Percentiles rank a stretch among this genome's conserved stretches.
These are phyloP conservation scores for Drosophila incognita DNA, from an alignment of 2,888 invertebrate species.

Conservation along the genomic window DNA sequence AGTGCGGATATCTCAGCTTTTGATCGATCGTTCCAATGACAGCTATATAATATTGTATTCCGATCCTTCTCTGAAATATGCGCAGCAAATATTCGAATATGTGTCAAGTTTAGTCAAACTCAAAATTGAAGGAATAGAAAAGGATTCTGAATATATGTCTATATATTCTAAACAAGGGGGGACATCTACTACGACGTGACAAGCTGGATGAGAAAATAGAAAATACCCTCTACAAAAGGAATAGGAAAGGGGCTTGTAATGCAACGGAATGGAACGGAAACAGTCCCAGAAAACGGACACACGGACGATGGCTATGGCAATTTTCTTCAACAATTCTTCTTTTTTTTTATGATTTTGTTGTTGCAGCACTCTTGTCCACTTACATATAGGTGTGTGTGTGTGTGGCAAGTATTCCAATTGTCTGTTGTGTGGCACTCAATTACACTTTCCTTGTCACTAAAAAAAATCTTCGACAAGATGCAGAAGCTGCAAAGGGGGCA, in stretches of 20 bases:
- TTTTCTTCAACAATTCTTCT: constrained; percentile 47
- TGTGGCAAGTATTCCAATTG: constrained; percentile 63
- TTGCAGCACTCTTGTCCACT: constrained; percentile 41
- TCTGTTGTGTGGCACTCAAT: constrained; percentile 77
- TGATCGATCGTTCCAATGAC: neutral
- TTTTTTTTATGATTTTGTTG: constrained; percentile 22
- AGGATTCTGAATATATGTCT: too few relatives aligned
- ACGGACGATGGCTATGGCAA: constrained; percentile 48
- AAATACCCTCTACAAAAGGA: neutral
- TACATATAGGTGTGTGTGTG: constrained; percentile 12
- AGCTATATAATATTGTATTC: neutral
- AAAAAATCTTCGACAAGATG: constrained; percentile 64
- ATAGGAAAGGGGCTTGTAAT: constrained; percentile 10
- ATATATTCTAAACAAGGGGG: too few relatives aligned
- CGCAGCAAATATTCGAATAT: too few relatives aligned
- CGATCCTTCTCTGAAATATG: neutral
- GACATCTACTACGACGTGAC: neutral
- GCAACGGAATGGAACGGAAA: constrained; percentile 16
- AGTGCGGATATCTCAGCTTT: too few relatives aligned
- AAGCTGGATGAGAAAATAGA: neutral
- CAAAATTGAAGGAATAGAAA: too few relatives aligned
- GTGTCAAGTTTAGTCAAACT: too few relatives aligned
- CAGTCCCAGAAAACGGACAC: constrained; percentile 12
- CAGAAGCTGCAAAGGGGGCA: constrained; percentile 11
- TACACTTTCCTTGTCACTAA: constrained; percentile 78